These are phyloP conservation scores for Malurus cyaneus DNA, from an alignment of 2,113 vertebrate species.

Conservation along the genomic window DNA sequence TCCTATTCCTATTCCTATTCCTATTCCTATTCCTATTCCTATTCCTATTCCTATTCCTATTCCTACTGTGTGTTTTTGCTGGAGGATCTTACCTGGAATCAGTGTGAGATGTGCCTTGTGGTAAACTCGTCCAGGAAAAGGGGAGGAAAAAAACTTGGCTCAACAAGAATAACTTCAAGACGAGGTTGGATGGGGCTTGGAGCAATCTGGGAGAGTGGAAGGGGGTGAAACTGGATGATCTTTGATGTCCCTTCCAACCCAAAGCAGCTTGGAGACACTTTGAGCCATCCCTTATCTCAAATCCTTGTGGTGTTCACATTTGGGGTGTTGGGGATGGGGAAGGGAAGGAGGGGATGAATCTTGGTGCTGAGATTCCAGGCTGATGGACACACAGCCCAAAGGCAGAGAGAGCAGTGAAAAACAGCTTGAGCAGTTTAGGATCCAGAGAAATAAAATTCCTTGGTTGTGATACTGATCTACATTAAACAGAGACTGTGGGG, in stretches of 20 bases:
- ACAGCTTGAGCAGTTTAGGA: not conserved
- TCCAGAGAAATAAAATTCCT: not conserved
- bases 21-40: too few relatives aligned
- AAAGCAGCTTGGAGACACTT: not conserved
- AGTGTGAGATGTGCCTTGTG: not conserved
- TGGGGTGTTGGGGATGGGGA: not conserved
- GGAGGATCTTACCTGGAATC: not conserved
- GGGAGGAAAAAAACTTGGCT: not conserved
- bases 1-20: too few relatives aligned
- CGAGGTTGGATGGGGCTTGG: fast-evolving
- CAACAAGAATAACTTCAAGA: not conserved
- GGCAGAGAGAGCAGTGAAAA: not conserved
- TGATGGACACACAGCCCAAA: not conserved
- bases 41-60: too few relatives aligned
- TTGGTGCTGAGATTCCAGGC: not conserved
- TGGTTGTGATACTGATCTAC: not conserved
- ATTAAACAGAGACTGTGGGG: not conserved
- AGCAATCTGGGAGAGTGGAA: not conserved
- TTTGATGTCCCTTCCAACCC: not conserved
- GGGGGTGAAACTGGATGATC: not conserved
- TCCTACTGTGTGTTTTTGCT: not conserved
- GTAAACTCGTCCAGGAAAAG: not conserved
- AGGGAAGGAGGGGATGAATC: not conserved
- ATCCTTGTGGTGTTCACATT: not conserved
- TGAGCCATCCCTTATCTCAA: not conserved